Conservation (phyloP, 2,113 vertebrate genomes). For the Pseudolaguvia tuberculata region DNA sequence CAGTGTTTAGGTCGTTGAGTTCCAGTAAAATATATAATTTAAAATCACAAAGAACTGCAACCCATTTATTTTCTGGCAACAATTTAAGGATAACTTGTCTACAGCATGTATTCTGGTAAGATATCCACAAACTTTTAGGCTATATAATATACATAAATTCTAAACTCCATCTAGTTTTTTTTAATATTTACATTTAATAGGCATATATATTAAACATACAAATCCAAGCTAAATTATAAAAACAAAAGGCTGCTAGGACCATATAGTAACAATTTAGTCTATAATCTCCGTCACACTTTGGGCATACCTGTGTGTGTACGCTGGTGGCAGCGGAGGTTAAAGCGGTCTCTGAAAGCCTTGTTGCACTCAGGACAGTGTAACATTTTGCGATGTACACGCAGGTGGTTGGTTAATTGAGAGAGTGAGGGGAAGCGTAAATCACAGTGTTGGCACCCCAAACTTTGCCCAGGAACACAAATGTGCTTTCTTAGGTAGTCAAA, state of each 20-base stretch:
- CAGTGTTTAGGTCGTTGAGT: too few species aligned
- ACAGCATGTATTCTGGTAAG: too few species aligned
- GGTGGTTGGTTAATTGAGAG: conserved; percentile 25
- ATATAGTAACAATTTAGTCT: background rate
- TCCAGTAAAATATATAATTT: too few species aligned
- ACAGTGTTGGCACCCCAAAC: conserved; percentile 34
- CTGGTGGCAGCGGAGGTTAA: conserved; percentile 36
- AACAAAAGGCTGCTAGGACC: background rate
- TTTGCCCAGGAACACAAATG: conserved; percentile 32
- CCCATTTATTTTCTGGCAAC: too few species aligned
- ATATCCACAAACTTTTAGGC: too few species aligned
- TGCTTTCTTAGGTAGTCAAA: conserved; percentile 30
- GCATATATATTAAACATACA: background rate
- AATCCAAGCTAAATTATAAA: background rate
- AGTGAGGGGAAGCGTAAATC: conserved; percentile 32
- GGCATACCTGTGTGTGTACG: conserved; percentile 35
- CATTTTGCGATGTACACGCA: conserved; percentile 33
- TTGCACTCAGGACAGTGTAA: conserved; percentile 34
- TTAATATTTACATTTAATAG: too few species aligned
- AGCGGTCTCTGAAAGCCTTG: conserved; percentile 37
- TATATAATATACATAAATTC: too few species aligned
- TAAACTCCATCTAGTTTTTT: too few species aligned
- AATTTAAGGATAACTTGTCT: too few species aligned
- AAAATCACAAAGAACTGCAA: too few species aligned
- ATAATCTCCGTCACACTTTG: background rate